A percentile compares a stretch with the other conserved stretches of the same genome.
Evolutionary conservation across 1,140 invertebrate species (phyloP).

Genomic region (Drosophila ananassae): DNA sequence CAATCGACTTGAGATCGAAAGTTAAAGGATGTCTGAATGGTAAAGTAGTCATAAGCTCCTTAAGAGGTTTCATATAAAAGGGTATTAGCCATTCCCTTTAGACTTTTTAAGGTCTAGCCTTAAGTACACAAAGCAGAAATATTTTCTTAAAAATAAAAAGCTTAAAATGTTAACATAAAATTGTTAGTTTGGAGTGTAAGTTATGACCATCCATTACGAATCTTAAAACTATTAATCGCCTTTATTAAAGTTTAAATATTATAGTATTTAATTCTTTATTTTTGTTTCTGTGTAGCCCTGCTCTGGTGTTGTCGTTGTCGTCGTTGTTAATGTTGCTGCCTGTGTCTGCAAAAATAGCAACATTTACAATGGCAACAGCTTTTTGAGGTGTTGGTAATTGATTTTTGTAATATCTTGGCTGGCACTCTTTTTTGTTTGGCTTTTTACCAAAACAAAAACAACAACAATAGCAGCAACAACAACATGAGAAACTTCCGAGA

Average conservation of each 20-base stretch:
- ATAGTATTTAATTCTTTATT: neutral
- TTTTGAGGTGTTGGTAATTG: conserved; percentile 82
- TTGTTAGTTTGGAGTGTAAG: too few species aligned
- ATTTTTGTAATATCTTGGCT: conserved; percentile 82
- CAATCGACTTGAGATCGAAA: conserved; percentile 8
- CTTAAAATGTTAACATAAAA: too few species aligned
- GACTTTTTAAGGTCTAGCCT: neutral
- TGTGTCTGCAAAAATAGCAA: conserved; percentile 46
- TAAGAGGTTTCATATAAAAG: conserved; percentile 8
- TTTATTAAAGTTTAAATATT: neutral
- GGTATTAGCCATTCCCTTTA: conserved; percentile 25
- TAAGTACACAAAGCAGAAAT: neutral
- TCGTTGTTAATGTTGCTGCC: conserved; percentile 72
- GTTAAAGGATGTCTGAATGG: neutral
- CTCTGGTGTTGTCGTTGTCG: conserved; percentile 49
- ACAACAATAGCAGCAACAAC: conserved; percentile 8
- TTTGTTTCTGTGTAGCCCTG: conserved; percentile 21
- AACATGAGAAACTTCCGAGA: conserved; percentile 71
- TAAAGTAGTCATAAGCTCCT: neutral
- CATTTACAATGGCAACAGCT: conserved; percentile 57
- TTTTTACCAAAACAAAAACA: conserved; percentile 52
- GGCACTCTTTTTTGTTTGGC: conserved; percentile 68
- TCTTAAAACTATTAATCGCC: too few species aligned
- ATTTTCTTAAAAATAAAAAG: neutral
- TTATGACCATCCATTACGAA: too few species aligned